phyloP scores from a whole-genome alignment of 2,888 invertebrate genomes.

The Chloromyia formosa region DNA sequence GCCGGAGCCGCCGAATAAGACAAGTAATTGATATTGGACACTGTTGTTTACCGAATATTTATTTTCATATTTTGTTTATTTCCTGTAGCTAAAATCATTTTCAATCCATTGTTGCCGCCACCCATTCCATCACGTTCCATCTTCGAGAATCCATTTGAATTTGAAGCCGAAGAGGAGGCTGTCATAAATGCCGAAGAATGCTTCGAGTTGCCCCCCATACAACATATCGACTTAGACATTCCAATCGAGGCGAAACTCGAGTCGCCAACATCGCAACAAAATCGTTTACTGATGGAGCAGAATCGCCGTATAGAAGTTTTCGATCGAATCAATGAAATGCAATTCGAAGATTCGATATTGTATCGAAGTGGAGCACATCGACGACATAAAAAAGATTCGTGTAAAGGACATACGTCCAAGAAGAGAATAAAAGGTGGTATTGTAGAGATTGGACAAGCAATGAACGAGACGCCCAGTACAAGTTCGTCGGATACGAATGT shows the following conservation, averaged over 20 bases:
- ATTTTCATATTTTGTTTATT: background rate
- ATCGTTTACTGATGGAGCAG: constrained; percentile 53
- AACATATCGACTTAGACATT: constrained; percentile 65
- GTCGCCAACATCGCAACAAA: constrained; percentile 56
- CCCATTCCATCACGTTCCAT: constrained; percentile 57
- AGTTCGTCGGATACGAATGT: constrained; percentile 17
- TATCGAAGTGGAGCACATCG: constrained; percentile 69
- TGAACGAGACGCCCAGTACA: background rate
- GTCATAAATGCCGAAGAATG: constrained; percentile 78
- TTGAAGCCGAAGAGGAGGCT: constrained; percentile 63
- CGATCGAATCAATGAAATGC: constrained; percentile 76
- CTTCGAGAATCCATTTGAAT: constrained; percentile 60
- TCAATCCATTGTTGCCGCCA: constrained; percentile 61
- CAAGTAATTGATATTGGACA: constrained; percentile 60
- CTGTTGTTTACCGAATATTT: background rate
- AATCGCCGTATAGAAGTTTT: constrained; percentile 71
- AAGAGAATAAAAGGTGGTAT: constrained; percentile 54
- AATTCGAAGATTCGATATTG: constrained; percentile 75
- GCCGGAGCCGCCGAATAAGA: constrained; percentile 71
- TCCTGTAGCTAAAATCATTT: constrained; percentile 58
- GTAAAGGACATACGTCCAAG: constrained; percentile 53
- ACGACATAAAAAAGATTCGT: constrained; percentile 54
- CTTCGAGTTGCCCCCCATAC: constrained; percentile 73
- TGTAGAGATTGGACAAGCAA: constrained; percentile 60
- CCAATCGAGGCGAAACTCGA: constrained; percentile 60